These are phyloP conservation scores for Triplophysa rosa DNA, from an alignment of 2,113 vertebrate genomes.

Conservation along the genomic window DNA sequence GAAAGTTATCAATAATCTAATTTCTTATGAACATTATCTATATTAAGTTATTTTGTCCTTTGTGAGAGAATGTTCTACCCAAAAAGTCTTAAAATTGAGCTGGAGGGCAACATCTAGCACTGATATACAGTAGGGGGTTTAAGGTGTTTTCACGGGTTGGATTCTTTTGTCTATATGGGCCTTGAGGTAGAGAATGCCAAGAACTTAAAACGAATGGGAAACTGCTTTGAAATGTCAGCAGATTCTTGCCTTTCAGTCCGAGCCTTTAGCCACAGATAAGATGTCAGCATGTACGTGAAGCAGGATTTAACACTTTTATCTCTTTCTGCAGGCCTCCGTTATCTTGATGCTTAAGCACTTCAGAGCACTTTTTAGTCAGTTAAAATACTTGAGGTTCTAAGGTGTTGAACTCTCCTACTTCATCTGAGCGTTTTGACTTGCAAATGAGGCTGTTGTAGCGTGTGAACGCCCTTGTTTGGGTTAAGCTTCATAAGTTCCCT, in stretches of 20 bases:
- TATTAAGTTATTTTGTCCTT: background rate
- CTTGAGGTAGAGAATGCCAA: slow-evolving; percentile 7
- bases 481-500: slow-evolving; percentile 33
- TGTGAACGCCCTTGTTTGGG: slow-evolving; percentile 54
- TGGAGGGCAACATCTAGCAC: background rate
- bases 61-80: background rate
- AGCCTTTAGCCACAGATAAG: slow-evolving; percentile 41
- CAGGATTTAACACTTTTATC: slow-evolving; percentile 48
- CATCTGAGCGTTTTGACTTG: slow-evolving; percentile 62
- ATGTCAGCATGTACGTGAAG: slow-evolving; percentile 7
- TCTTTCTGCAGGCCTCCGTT: slow-evolving; percentile 43
- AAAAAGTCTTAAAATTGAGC: background rate
- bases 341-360: slow-evolving; percentile 41
- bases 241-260: slow-evolving; percentile 24
- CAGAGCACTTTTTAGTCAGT: slow-evolving; percentile 51
- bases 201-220: background rate
- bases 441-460: slow-evolving; percentile 56
- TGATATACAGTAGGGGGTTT: background rate
- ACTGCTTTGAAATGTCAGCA: slow-evolving; percentile 31
- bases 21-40: too few relatives aligned
- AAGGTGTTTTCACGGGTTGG: background rate
- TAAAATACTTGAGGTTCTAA: slow-evolving; percentile 56
- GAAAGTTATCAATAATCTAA: too few relatives aligned
- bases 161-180: slow-evolving; percentile 1
- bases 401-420: slow-evolving; percentile 58